Base-by-base conservation (phyloP, 2,888 invertebrate genomes). In the Lepidonotus clava region DNA sequence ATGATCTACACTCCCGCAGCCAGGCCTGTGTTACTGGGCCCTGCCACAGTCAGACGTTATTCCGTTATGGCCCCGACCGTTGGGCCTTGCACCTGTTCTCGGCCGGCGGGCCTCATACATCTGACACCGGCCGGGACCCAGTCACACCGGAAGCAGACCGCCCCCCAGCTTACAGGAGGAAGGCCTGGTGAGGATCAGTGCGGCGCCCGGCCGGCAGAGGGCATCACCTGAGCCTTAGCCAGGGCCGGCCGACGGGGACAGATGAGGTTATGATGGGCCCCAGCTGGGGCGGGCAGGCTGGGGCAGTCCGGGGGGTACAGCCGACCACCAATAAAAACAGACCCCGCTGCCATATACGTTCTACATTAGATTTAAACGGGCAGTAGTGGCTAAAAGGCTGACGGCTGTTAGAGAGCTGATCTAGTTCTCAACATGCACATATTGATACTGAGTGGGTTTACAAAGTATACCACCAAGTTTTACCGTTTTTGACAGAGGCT, bases 171-270 rank as follows among this genome's bases (percentile, higher is more conserved):
- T 38, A 5, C 36, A 21, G 71, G 11, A 71, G 36, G 21, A 38
- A 34, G 36, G 71, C 71, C 71, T 71, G 71, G 71, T 71, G 71
- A 71, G 71, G 36, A 71, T 71, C 71, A 71, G 14, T 11, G 11
- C 66, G 11, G 34, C 18, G 21, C n/a, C 21, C n/a, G 71, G 38
- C 36, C 71, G 38, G 18, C 38, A 36, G 71, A 38, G 71, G 71
- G 71, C 71, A 24, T 34, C 21, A 71, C 36, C 71, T 34, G 71
- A 38, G 34, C 36, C 34, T 34, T 38, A 18, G 71, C 2, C 38
- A n/a, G 71, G 36, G 71, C 71, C n/a, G n/a, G 14, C 71, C 38
- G 71, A 71, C 71, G 71, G 71, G 18, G 71, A 71, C 71, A 71
- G 71, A 71, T 71, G 34, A 38, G 21, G 38, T 71, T 71, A 71